Evolutionary conservation across 2,797 vertebrate species (phyloP).

Genomic region (Anniella stebbinsi): DNA sequence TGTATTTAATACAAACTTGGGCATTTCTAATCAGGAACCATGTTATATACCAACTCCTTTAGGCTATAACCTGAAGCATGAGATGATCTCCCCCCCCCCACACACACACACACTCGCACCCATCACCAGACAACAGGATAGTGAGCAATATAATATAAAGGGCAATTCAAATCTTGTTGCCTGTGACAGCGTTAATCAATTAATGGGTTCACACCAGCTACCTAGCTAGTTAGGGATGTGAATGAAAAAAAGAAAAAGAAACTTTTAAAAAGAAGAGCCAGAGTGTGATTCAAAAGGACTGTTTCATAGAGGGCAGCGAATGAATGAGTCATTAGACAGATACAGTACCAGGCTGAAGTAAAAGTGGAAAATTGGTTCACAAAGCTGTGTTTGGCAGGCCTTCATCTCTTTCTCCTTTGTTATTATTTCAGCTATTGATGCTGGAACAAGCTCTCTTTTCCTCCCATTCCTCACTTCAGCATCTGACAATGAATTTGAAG

Average conservation of each 20-base stretch:
- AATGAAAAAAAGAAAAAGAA: constrained; percentile 14
- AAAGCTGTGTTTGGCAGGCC: not conserved
- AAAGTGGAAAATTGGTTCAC: not conserved
- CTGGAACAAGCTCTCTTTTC: not conserved
- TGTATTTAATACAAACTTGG: constrained; percentile 49
- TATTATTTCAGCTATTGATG: constrained; percentile 20
- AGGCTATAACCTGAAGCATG: constrained; percentile 18
- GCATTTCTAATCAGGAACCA: constrained; percentile 35
- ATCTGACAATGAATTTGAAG: not conserved
- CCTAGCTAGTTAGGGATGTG: not conserved
- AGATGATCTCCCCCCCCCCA: not conserved
- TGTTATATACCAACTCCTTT: rapidly evolving
- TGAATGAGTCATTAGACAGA: not conserved
- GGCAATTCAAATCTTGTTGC: constrained; percentile 47
- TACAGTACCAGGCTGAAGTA: not conserved
- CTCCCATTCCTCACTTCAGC: not conserved
- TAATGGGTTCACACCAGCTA: not conserved
- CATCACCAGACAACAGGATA: constrained; percentile 14
- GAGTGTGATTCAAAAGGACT: constrained; percentile 26
- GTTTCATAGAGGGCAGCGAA: not conserved
- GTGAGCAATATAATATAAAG: constrained; percentile 29
- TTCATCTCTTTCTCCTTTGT: constrained; percentile 17
- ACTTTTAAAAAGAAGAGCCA: not conserved
- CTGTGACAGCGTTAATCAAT: constrained; percentile 15
- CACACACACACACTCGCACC: too few relatives aligned